Base-by-base conservation (phyloP, 2,113 vertebrate genomes). In the Rhynchomys soricoides region DNA sequence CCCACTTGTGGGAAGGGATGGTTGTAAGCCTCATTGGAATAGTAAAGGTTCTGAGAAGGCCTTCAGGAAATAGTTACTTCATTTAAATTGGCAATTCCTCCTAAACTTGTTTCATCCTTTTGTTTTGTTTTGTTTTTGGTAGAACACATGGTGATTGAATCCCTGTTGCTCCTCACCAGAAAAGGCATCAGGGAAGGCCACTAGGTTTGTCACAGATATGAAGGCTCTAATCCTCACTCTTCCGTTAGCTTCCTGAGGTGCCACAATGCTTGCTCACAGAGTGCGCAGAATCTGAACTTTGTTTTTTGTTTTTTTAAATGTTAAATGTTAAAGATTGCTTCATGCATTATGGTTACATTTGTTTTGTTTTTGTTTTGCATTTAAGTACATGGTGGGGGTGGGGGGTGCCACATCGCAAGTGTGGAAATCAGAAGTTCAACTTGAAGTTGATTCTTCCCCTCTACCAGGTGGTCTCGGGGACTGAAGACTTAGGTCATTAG, bases 21-120 rank as follows among this genome's bases (percentile, higher is more conserved):
- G n/a, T 21, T 29, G 73, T 7, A 62, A 4, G 4, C 34, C 37
- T 79, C 5, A 45, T 37, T 59, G 6, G 50, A 74, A 57, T 57
- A 89, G 45, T 70, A 40, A 94, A 94, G 50, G 29, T 52, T 75
- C 91, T 78, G 89, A 92, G 82, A 82, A 91, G 55, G 22, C 9
- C 71, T 59, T 2, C 21, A 37, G 70, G 40, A 92, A 96, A 73
- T 71, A 70, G 87, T 86, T 26, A 16, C 22, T 62, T 89, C 17
- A n/a, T 5, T 70, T 70, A 74, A 64, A 71, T 13, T 31, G 31
- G 19, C 16, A 11, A 43, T 52, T 94, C 57, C 31, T 79, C 40
- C 29, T 55, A 64, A 92, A 88, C 22, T 50, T 79, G n/a, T 2
- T 21, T 70, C 45, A 43, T 79, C 64, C 16, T 34, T 29, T 17